Evolutionary conservation across 2,113 vertebrate species (phyloP), one percentile per base, ranked within the genome.

Genomic region (Aramus guarauna): DNA sequence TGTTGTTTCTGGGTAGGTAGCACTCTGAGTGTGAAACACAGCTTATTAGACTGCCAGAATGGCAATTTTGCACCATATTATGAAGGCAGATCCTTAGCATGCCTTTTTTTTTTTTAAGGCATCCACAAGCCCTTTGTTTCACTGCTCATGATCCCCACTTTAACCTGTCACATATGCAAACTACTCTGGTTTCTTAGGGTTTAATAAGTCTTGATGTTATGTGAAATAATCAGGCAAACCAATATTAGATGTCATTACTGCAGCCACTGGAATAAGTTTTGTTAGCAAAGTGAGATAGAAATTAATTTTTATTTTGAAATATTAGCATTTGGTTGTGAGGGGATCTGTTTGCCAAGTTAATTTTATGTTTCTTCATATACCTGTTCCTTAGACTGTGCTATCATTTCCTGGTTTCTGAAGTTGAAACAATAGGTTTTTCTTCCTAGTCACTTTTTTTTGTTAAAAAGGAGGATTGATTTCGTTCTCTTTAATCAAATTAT

Each of bases 331-430:
- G 20, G 6, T 85, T 83, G 39, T 82, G 59, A 74, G 55, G 50
- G 30, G 62, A 52, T 84, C 59, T 92, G 63, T 48, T 88, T 88
- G 60, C 64, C 71, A 78, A 69, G 58, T 91, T 92, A 64, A 92
- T 64, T 91, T 92, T 93, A 39, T 75, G 45, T 86, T 87, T 94
- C 48, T 93, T 80, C 80, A 68, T 66, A 76, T 62, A 78, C 21
- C 30, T 84, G 80, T 81, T 96, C 68, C 55, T 84, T 69, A 81
- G 78, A 64, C 47, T 74, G 22, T 90, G 64, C 75, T 45, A 92
- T 95, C 36, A 50, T 88, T 96, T 95, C 83, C 90, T 97, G 62
- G 71, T 94, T 95, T 94, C 77, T 93, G 81, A 96, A 84, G 43
- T 71, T 86, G 96, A 88, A 96, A 92, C 63, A 96, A 84, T 75